Percentiles rank a stretch among this genome's conserved stretches.
These are phyloP conservation scores for Diachasma alloeum DNA, from an alignment of 1,140 invertebrate genomes.

Conservation along the genomic window DNA sequence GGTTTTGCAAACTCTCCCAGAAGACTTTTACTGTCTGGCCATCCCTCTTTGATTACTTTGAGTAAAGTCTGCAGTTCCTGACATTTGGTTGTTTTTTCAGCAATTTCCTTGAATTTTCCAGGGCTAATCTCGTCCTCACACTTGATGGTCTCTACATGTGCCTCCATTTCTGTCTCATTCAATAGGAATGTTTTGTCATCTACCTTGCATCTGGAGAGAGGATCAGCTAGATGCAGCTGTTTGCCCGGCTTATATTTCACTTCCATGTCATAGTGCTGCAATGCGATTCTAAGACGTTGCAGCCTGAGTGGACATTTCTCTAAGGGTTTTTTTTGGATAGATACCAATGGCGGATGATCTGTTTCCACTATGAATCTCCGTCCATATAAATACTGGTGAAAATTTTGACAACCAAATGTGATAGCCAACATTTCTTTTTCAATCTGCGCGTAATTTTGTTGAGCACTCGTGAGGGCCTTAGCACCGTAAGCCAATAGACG, in stretches of 20 bases:
- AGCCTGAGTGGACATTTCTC: conserved; percentile 49
- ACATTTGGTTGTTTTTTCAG: no score
- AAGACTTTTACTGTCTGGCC: no score
- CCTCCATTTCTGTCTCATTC: no score
- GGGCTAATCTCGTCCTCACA: no score
- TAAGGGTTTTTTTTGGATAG: conserved; percentile 57
- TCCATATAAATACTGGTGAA: conserved; percentile 47
- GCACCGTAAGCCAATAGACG: conserved; percentile 52
- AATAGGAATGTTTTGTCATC: no score
- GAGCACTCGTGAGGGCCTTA: conserved; percentile 40
- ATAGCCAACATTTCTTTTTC: conserved; percentile 58
- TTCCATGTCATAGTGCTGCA: conserved; percentile 56
- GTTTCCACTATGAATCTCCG: conserved; percentile 47
- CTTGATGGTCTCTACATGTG: no score
- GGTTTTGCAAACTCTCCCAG: no score
- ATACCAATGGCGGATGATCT: conserved; percentile 57
- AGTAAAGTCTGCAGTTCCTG: no score
- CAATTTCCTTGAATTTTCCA: no score
- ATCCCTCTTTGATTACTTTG: no score
- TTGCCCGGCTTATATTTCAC: conserved; percentile 58
- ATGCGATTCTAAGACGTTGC: conserved; percentile 54
- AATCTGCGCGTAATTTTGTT: no score
- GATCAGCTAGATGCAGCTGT: conserved; percentile 59
- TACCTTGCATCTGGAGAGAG: conserved; percentile 46
- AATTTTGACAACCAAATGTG: conserved; percentile 46